Conservation (phyloP, 2,888 invertebrate genomes). For the Omphaloscelis lunosa region DNA sequence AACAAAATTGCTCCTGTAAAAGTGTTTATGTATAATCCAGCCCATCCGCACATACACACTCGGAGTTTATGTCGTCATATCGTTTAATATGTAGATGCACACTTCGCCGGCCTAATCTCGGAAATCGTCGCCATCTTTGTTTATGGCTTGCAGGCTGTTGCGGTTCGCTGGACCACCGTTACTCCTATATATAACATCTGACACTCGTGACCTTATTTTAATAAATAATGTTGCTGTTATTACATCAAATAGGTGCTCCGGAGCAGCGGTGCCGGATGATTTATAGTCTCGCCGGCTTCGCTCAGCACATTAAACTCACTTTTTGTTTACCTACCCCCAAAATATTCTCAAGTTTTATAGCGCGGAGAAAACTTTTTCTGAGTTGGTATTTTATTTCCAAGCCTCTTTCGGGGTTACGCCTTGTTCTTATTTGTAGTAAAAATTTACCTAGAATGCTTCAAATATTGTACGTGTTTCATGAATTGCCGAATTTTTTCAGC, state of each 20-base stretch:
- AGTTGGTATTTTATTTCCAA: slow-evolving; percentile 60
- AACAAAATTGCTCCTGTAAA: slow-evolving; percentile 43
- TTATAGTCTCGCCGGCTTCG: slow-evolving; percentile 71
- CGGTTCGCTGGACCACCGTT: slow-evolving; percentile 52
- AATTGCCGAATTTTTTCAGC: slow-evolving; percentile 7
- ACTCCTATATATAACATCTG: slow-evolving; percentile 71
- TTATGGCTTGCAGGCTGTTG: slow-evolving; percentile 52
- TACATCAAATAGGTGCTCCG: slow-evolving; percentile 83
- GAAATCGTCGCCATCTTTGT: slow-evolving; percentile 59
- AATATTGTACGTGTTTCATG: slow-evolving; percentile 31
- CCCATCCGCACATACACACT: slow-evolving; percentile 18
- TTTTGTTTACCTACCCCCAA: slow-evolving; percentile 70
- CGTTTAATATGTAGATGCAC: slow-evolving; percentile 58
- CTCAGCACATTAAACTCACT: slow-evolving; percentile 74
- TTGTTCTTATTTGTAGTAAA: slow-evolving; percentile 37
- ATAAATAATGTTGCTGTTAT: slow-evolving; percentile 81
- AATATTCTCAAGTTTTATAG: slow-evolving; percentile 66
- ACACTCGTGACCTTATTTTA: slow-evolving; percentile 74
- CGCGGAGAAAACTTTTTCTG: slow-evolving; percentile 54
- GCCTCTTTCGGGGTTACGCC: slow-evolving; percentile 28
- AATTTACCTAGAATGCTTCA: slow-evolving; percentile 5
- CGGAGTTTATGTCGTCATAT: slow-evolving; percentile 40
- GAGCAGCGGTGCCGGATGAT: slow-evolving; percentile 80
- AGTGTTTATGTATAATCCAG: slow-evolving; percentile 39
- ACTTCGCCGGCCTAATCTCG: slow-evolving; percentile 48